Evolutionary conservation across 2,797 vertebrate genomes (phyloP).

Genomic region (Scyliorhinus canicula): DNA sequence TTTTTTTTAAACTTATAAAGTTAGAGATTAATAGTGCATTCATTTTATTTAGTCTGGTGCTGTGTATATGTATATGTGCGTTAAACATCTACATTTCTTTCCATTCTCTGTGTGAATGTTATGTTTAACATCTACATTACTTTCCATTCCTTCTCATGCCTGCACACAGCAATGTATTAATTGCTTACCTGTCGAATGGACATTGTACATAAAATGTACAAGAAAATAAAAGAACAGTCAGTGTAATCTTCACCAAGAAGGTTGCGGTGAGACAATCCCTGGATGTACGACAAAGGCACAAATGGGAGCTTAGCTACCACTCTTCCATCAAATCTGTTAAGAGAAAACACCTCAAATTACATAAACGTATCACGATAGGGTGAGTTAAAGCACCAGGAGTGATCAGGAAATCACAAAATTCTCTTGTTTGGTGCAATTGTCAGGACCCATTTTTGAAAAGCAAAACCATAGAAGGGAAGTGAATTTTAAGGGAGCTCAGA

Average conservation of each 20-base stretch:
- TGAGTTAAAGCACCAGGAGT: neutral
- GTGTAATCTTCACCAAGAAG: conserved; percentile 94
- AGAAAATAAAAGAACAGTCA: conserved; percentile 97
- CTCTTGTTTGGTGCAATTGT: neutral
- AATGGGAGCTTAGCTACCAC: conserved; percentile 95
- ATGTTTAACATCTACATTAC: neutral
- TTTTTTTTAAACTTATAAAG: neutral
- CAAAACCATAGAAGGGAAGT: too few species aligned
- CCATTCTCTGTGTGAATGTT: neutral
- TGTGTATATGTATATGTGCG: too few species aligned
- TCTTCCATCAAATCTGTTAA: conserved; percentile 83
- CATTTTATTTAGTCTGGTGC: neutral
- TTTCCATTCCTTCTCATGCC: neutral
- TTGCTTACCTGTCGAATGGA: conserved; percentile 88
- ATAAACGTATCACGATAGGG: neutral
- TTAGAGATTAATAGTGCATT: neutral
- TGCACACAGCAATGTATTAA: neutral
- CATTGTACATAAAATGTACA: conserved; percentile 98
- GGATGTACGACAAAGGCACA: conserved; percentile 88
- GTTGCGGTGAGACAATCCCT: conserved; percentile 90
- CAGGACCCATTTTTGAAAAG: neutral
- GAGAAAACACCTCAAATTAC: conserved; percentile 18
- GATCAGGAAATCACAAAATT: neutral
- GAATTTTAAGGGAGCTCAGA: neutral
- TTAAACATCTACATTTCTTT: neutral